phyloP scores from a whole-genome alignment of 2,888 invertebrate species.

The Notocelia uddmanniana region DNA sequence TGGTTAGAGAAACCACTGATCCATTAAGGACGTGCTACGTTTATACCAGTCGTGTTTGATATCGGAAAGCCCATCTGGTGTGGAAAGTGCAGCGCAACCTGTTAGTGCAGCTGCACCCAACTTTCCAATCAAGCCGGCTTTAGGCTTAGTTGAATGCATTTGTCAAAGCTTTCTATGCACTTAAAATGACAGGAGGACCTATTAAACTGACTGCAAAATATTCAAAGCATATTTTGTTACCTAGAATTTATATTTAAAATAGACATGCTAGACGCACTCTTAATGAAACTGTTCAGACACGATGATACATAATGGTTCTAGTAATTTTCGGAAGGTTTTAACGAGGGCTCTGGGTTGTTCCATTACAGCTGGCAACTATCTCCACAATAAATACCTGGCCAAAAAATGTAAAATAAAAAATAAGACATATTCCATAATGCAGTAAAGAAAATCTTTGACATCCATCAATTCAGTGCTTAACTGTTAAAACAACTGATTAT shows the following conservation, averaged over 20 bases:
- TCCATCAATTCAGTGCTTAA: too few relatives aligned
- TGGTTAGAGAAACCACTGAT: slow-evolving; percentile 39
- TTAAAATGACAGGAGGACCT: slow-evolving; percentile 27
- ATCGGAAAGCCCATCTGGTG: slow-evolving; percentile 76
- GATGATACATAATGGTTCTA: neutral
- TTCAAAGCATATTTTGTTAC: slow-evolving; percentile 18
- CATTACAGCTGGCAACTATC: neutral
- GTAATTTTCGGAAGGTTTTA: neutral
- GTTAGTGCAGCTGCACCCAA: slow-evolving; percentile 72
- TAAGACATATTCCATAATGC: too few relatives aligned
- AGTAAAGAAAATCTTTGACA: too few relatives aligned
- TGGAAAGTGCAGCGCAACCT: slow-evolving; percentile 75
- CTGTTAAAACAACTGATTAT: too few relatives aligned
- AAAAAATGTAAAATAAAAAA: too few relatives aligned
- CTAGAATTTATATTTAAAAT: slow-evolving; percentile 6
- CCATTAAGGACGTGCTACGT: slow-evolving; percentile 61
- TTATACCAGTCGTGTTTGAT: slow-evolving; percentile 59
- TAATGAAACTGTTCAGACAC: neutral
- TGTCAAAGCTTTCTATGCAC: slow-evolving; percentile 72
- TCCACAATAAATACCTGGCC: neutral
- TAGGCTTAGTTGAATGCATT: slow-evolving; percentile 58
- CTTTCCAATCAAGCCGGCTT: slow-evolving; percentile 75
- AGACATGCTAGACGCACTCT: neutral
- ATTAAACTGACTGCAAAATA: slow-evolving; percentile 13
- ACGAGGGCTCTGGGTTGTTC: neutral